Conservation (phyloP, 2,797 vertebrate genomes). For the Natrix natrix region DNA sequence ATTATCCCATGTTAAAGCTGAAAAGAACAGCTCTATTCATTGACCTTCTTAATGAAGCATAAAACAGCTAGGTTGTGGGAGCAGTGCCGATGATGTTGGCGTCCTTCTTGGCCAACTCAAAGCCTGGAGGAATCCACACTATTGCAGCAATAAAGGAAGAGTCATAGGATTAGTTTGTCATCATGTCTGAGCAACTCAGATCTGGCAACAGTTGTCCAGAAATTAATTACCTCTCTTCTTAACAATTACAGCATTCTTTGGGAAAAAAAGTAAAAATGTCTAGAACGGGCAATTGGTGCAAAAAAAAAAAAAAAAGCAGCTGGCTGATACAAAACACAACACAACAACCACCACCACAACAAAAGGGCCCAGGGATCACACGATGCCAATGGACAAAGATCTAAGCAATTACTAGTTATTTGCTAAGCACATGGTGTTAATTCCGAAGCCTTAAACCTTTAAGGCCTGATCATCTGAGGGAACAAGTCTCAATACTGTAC, state of each 20-base stretch:
- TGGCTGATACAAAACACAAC: neutral
- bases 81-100: neutral
- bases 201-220: neutral
- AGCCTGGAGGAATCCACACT: neutral
- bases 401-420: neutral
- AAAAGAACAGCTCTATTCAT: neutral
- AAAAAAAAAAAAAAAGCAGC: neutral
- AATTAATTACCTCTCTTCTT: neutral
- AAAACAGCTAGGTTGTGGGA: neutral
- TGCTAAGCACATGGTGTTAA: neutral
- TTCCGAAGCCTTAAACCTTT: neutral
- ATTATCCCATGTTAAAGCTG: neutral
- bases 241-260: neutral
- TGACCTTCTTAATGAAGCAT: neutral
- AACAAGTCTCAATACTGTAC: neutral
- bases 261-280: neutral
- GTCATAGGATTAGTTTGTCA: neutral
- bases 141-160: neutral
- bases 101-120: neutral
- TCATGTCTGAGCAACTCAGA: neutral
- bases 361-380: neutral
- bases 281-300: neutral
- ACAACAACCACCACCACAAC: neutral
- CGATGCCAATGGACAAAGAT: neutral
- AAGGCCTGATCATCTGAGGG: neutral